Evolutionary conservation across 2,888 invertebrate genomes (phyloP).

Genomic region (Scelioninae gen. 2): DNA sequence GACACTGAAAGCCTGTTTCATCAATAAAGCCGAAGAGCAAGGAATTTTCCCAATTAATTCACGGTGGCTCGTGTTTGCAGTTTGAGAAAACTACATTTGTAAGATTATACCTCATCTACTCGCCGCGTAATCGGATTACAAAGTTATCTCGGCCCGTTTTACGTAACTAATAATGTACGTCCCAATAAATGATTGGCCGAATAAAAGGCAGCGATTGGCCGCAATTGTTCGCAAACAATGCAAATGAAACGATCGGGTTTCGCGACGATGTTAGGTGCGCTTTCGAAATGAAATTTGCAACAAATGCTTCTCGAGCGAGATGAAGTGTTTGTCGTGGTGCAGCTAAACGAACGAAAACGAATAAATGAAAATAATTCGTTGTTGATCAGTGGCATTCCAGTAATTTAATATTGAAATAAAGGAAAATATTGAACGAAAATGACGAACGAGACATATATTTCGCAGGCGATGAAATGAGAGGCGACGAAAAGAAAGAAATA

Average conservation of each 20-base stretch:
- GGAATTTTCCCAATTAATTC: constrained; percentile 46
- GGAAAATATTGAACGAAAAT: background rate
- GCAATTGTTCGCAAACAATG: constrained; percentile 52
- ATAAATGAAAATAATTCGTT: constrained; percentile 5
- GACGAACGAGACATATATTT: no score
- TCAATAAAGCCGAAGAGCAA: constrained; percentile 37
- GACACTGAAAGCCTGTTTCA: background rate
- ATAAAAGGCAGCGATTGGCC: constrained; percentile 49
- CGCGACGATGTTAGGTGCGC: constrained; percentile 21
- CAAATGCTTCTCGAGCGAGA: constrained; percentile 16
- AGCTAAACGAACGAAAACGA: background rate
- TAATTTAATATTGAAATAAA: background rate
- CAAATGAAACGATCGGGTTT: constrained; percentile 50
- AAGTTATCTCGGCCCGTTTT: constrained; percentile 42
- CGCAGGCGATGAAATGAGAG: no score
- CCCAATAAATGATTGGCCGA: constrained; percentile 45
- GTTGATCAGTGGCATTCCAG: no score
- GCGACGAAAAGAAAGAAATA: no score
- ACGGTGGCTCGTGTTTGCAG: constrained; percentile 37
- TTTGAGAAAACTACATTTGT: constrained; percentile 54
- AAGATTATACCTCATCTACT: constrained; percentile 55
- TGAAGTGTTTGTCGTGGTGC: constrained; percentile 13
- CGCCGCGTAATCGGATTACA: constrained; percentile 49
- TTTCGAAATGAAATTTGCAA: constrained; percentile 24
- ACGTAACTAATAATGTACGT: constrained; percentile 48